phyloP scores from a whole-genome alignment of 2,113 vertebrate species.

The Cheilinus undulatus region DNA sequence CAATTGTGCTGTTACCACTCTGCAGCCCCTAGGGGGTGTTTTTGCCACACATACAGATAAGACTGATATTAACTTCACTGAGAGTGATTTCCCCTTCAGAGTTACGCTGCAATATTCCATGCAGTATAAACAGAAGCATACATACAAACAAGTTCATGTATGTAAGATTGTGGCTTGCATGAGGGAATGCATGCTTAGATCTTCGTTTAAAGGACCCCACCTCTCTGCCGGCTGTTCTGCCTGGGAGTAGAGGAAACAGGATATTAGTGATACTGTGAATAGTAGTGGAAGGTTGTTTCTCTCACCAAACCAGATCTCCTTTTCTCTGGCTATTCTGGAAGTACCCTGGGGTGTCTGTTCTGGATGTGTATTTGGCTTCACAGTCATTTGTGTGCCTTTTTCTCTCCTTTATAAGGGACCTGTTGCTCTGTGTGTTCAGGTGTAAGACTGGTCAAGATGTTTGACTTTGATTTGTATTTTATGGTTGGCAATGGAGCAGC shows the following conservation, averaged over 20 bases:
- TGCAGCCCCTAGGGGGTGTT: conserved; percentile 74
- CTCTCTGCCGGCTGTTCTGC: conserved; percentile 9
- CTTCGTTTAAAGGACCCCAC: conserved; percentile 10
- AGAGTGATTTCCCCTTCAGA: not conserved
- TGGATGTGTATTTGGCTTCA: conserved; percentile 13
- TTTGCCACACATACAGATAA: conserved; percentile 62
- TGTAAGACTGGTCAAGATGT: conserved; percentile 24
- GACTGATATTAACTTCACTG: conserved; percentile 27
- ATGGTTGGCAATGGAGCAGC: conserved; percentile 24
- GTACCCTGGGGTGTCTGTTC: not conserved
- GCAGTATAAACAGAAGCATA: not conserved
- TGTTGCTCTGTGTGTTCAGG: conserved; percentile 50
- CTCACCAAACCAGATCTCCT: conserved; percentile 2
- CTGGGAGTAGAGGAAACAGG: conserved; percentile 32
- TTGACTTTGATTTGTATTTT: conserved; percentile 55
- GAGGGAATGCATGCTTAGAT: not conserved
- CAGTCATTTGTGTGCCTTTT: conserved; percentile 14
- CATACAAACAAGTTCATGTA: not conserved
- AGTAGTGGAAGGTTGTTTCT: conserved; percentile 1
- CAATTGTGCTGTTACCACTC: conserved; percentile 41
- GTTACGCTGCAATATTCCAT: not conserved
- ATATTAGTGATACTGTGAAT: conserved; percentile 26
- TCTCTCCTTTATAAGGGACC: conserved; percentile 4
- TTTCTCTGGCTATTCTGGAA: conserved; percentile 19
- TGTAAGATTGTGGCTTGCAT: not conserved